Evolutionary conservation across 2,113 vertebrate species (phyloP), one percentile per base, ranked within the genome.

Genomic region (Tachysurus vachellii): DNA sequence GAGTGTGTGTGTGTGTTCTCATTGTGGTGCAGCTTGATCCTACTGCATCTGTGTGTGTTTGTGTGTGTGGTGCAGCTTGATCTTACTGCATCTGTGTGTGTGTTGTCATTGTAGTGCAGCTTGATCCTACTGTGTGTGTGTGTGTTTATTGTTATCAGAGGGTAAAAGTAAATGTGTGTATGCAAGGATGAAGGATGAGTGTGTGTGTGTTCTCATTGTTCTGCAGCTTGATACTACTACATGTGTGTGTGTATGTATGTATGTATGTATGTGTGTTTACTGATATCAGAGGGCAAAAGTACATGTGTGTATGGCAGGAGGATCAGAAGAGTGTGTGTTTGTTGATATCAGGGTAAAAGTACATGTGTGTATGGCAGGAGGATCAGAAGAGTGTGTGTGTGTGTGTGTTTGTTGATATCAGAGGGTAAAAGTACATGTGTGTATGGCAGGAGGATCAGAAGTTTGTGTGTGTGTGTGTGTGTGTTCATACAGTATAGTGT

Each of bases 391-490:
- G 2, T 36, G 36, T 36, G 2, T 44, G 19, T 44, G 4, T 80
- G 19, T 44, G n/a, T 83, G 11, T 61, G 59, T 17, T 61, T 66
- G 23, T 62, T 83, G 59, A 66, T 77, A 7, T 36, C 90, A 99
- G 98, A 89, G 98, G 98, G 28, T 97, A 99, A 89, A 99, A 99
- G 92, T 99, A 97, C 82, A 99, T 99, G 97, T 97, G 97, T 54
- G 96, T 96, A 96, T 99, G 98, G 97, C 96, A 97, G 88, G 97
- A 99, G 83, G 96, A 99, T 86, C 89, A 93, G 82, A 96, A 97
- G 57, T 88, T n/a, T n/a, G 36, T 36, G 36, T 36, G 36, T 36
- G 42, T 86, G 21, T 87, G 53, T 61, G 13, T 77, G 26, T 80
- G 26, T 21, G 12, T 53, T n/a, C 53, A 16, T n/a, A 26, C 6